Conservation (phyloP, 2,113 vertebrate genomes). For the Perccottus glenii region DNA sequence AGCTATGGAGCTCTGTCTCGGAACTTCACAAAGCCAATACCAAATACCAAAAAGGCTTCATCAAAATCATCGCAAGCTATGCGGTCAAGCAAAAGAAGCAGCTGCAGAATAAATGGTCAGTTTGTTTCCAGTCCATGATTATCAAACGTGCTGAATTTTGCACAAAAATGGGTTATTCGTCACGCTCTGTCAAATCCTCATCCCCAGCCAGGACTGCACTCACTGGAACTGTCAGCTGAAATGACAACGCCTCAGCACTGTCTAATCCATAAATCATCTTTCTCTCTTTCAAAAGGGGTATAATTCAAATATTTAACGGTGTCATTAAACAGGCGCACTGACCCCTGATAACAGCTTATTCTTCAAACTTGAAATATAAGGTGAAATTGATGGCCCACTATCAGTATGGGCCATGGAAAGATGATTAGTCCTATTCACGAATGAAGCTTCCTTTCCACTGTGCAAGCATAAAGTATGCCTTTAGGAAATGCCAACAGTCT, state of each 20-base stretch:
- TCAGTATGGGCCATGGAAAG: background rate
- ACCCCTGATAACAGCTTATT: background rate
- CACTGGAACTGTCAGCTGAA: constrained; percentile 7
- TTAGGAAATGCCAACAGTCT: too few relatives aligned
- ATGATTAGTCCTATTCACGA: background rate
- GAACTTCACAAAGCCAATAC: constrained; percentile 27
- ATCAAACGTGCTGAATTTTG: constrained; percentile 10
- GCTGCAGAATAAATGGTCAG: constrained; percentile 9
- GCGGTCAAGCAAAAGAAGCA: constrained; percentile 18
- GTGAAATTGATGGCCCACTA: background rate
- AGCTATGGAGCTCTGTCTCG: constrained; percentile 25
- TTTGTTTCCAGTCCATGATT: constrained; percentile 19
- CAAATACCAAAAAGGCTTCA: constrained; percentile 20
- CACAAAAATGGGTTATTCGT: constrained; percentile 19
- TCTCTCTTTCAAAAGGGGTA: background rate
- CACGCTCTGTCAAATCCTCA: constrained; percentile 1
- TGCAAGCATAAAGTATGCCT: background rate
- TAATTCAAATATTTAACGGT: background rate
- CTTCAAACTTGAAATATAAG: constrained; percentile 1
- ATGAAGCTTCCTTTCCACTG: background rate
- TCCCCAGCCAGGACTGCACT: constrained; percentile 4
- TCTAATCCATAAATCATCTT: constrained; percentile 18
- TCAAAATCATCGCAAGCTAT: constrained; percentile 30
- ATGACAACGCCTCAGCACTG: background rate
- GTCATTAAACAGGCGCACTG: background rate